Evolutionary conservation across 2,888 invertebrate species (phyloP), one percentile per base, ranked within the genome.

Genomic region (Phalera bucephala): DNA sequence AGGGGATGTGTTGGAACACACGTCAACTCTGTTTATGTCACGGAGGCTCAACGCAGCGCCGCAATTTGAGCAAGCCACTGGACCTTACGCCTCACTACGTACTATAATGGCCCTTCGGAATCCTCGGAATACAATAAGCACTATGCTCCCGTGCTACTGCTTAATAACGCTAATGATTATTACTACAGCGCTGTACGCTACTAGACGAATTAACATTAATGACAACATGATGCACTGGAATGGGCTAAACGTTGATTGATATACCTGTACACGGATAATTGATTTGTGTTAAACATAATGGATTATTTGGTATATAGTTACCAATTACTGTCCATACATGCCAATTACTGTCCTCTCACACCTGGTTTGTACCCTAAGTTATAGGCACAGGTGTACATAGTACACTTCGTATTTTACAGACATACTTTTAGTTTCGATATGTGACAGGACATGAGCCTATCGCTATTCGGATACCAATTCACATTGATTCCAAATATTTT

Each of bases 61-160:
- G 36, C 53, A 64, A 70, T 69, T 68, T 62, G 63, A 67, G 52
- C 51, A 55, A 56, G 42, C 40, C 36, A 40, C 43, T 47, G 52
- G 56, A 56, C 51, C 54, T 58, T 53, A 56, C 45, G 53, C 39
- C 49, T 47, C 41, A 43, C 47, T 61, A 51, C 46, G 36, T 48
- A 23, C 51, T 47, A 44, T 64, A 64, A 63, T 60, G 45, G 51
- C 41, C 40, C 38, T 36, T 58, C 45, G 43, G 54, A 56, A 64
- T 64, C 37, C 42, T 50, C 41, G 29, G 31, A 47, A 36, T 27
- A 52, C 52, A 52, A 52, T 50, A 55, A 52, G 52, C 40, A 40
- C 34, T 48, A 44, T 47, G 15, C 48, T 42, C 36, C 40, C 40
- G 32, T 36, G 40, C 27, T 42, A 45, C 44, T 39, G 36, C 40